Evolutionary conservation across 1,140 invertebrate genomes (phyloP).

Genomic region (Drosophila sproati): DNA sequence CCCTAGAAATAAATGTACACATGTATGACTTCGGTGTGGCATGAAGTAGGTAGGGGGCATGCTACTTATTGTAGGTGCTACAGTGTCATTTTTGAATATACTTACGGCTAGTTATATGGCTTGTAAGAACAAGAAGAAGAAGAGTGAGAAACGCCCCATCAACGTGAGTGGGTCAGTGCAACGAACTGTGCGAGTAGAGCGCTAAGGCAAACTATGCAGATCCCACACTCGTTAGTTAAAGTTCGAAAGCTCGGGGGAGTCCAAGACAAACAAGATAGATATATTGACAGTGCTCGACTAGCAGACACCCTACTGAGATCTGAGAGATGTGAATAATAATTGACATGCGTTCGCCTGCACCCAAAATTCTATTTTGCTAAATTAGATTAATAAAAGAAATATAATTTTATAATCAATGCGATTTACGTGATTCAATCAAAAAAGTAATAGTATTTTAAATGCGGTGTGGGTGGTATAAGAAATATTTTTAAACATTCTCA

Average conservation of each 20-base stretch:
- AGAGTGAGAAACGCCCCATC: not conserved
- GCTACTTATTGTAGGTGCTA: constrained; percentile 9
- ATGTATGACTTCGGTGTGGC: constrained; percentile 69
- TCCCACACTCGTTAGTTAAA: not conserved
- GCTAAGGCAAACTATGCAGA: not conserved
- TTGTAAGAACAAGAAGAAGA: constrained; percentile 16
- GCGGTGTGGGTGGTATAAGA: too few relatives aligned
- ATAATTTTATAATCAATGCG: too few relatives aligned
- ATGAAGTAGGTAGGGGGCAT: constrained; percentile 3
- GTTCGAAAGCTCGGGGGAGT: not conserved
- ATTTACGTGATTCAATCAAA: too few relatives aligned
- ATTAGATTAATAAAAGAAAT: too few relatives aligned
- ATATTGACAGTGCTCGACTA: not conserved
- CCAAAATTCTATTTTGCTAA: too few relatives aligned
- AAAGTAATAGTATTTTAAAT: too few relatives aligned
- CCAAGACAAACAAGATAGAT: not conserved
- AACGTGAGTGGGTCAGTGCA: constrained; percentile 50
- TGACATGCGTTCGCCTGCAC: too few relatives aligned
- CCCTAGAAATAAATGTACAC: constrained; percentile 55
- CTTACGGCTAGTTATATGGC: constrained; percentile 34
- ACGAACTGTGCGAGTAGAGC: constrained; percentile 25
- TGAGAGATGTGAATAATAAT: too few relatives aligned
- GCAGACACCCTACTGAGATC: too few relatives aligned
- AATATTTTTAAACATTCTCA: too few relatives aligned
- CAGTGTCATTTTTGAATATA: constrained; percentile 21